Conservation (phyloP, 2,113 vertebrate genomes). For the Ceratotherium simum region DNA sequence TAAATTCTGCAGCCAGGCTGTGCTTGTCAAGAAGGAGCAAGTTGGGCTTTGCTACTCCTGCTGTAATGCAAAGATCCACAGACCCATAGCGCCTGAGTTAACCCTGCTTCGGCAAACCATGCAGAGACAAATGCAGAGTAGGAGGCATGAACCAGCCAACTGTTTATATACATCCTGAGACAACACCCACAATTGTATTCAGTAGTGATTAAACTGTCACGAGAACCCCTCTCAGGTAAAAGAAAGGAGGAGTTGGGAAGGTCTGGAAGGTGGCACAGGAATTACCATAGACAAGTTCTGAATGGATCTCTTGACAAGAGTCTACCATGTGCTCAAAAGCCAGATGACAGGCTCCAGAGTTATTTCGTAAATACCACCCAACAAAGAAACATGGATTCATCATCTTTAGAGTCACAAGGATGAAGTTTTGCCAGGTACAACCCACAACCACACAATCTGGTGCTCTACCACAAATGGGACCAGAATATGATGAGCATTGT, state of each 20-base stretch:
- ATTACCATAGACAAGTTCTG: neutral
- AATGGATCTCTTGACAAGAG: neutral
- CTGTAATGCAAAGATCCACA: too few relatives aligned
- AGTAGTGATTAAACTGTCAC: accelerated
- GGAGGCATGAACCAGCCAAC: neutral
- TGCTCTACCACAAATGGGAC: neutral
- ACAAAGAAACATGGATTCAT: neutral
- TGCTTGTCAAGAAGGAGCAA: neutral
- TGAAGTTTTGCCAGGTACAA: accelerated
- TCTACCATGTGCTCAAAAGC: too few relatives aligned
- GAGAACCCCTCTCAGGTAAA: neutral
- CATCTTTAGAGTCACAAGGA: too few relatives aligned
- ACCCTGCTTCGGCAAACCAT: neutral
- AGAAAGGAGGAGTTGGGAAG: too few relatives aligned
- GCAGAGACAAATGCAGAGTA: neutral
- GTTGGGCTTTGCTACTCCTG: neutral
- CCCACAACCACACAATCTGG: accelerated
- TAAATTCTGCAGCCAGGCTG: too few relatives aligned
- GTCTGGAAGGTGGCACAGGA: too few relatives aligned
- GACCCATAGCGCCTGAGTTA: too few relatives aligned
- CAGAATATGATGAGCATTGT: accelerated
- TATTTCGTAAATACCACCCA: neutral
- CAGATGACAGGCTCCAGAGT: accelerated
- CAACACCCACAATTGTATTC: accelerated
- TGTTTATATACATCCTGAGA: neutral